These are phyloP conservation scores for Hipposideros armiger DNA, from an alignment of 2,113 vertebrate genomes.

Conservation along the genomic window DNA sequence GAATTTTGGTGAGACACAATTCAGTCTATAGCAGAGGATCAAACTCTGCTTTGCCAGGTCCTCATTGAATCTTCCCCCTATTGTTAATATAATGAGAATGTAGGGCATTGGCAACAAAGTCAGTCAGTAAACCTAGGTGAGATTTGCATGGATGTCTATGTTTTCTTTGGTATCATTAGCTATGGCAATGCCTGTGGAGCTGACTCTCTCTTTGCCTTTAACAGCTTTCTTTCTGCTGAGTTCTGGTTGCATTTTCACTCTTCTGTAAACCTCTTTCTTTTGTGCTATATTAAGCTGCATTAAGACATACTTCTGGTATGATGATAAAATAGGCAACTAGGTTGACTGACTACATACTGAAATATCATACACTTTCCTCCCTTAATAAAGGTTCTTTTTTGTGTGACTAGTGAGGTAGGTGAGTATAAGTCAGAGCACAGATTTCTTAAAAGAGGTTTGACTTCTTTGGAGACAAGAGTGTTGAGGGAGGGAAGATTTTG, in stretches of 20 bases:
- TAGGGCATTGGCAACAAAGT: not conserved
- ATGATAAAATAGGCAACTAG: constrained; percentile 54
- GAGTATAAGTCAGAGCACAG: constrained; percentile 57
- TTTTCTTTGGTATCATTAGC: constrained; percentile 47
- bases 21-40: constrained; percentile 7
- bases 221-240: constrained; percentile 40
- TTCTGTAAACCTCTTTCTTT: constrained; percentile 60
- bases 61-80: not conserved
- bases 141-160: not conserved
- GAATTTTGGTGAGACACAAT: not conserved
- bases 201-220: constrained; percentile 54
- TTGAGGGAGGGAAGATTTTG: constrained; percentile 37
- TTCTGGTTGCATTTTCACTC: constrained; percentile 59
- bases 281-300: constrained; percentile 68
- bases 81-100: not conserved
- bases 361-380: constrained; percentile 62
- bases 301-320: constrained; percentile 57
- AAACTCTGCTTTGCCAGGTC: not conserved
- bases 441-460: constrained; percentile 47
- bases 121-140: not conserved
- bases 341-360: constrained; percentile 55
- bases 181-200: not conserved
- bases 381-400: constrained; percentile 37
- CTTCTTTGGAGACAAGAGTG: constrained; percentile 63
- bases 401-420: constrained; percentile 5